Conservation (phyloP, 2,797 vertebrate genomes). For the Hydrophis major region DNA sequence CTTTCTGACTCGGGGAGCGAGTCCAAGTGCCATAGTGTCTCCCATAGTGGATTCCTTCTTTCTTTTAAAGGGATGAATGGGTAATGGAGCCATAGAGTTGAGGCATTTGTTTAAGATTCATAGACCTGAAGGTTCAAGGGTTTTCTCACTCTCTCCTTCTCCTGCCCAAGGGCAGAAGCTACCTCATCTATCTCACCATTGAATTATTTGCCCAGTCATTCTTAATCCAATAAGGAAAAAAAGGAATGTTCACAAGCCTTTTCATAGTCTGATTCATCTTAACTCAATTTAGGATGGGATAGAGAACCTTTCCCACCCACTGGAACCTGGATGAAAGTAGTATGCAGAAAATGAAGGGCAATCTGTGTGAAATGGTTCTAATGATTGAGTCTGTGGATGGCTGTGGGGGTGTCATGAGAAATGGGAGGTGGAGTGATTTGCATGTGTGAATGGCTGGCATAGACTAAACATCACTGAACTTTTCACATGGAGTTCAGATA, state of each 20-base stretch:
- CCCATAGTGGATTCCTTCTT: background rate
- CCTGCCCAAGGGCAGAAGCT: background rate
- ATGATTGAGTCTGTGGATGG: background rate
- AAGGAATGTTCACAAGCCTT: background rate
- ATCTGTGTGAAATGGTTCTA: background rate
- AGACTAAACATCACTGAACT: background rate
- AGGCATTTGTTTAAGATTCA: background rate
- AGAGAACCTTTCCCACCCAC: background rate
- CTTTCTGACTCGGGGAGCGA: background rate
- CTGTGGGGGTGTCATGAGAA: background rate
- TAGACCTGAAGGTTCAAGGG: background rate
- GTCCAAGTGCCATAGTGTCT: too few relatives aligned
- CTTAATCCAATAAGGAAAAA: background rate
- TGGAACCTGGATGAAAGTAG: background rate
- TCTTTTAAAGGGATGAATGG: background rate
- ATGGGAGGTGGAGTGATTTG: background rate
- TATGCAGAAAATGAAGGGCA: background rate
- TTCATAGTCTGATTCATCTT: background rate
- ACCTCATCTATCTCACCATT: background rate
- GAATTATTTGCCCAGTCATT: background rate
- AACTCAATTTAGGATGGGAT: background rate
- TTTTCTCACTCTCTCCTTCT: background rate
- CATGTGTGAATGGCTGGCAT: background rate
- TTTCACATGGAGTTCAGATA: background rate
- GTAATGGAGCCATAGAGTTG: background rate